phyloP scores from a whole-genome alignment of 2,888 invertebrate genomes.

The Adineta ricciae region DNA sequence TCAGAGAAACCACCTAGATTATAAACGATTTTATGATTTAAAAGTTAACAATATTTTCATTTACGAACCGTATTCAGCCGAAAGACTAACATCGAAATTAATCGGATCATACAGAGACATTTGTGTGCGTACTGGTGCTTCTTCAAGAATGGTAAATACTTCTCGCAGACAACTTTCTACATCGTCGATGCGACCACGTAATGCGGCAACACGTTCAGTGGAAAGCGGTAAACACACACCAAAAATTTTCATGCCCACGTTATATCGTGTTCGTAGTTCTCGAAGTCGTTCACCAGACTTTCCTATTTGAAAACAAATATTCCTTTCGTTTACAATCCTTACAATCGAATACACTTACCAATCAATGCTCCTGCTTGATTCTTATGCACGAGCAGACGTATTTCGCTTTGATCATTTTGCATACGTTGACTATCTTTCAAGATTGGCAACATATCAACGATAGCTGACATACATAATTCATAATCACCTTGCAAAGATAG shows the following conservation, averaged over 20 bases:
- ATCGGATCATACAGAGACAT: constrained; percentile 73
- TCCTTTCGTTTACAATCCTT: too few relatives aligned
- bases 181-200: constrained; percentile 65
- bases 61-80: constrained; percentile 81
- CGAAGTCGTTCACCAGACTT: background rate
- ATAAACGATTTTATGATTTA: background rate
- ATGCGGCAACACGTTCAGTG: constrained; percentile 87
- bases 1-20: constrained; percentile 16
- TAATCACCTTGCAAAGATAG: background rate
- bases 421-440: constrained; percentile 1
- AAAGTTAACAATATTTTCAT: too few relatives aligned
- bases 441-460: background rate
- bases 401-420: constrained; percentile 37
- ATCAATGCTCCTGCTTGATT: constrained; percentile 96
- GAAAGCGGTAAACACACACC: constrained; percentile 84
- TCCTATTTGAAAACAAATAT: background rate
- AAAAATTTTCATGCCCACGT: constrained; percentile 74
- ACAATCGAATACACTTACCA: too few relatives aligned
- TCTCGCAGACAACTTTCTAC: constrained; percentile 46
- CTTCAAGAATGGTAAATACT: background rate
- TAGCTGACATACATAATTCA: background rate
- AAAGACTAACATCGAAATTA: constrained; percentile 85
- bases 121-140: constrained; percentile 52
- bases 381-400: constrained; percentile 88
- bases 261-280: constrained; percentile 24